Base-by-base conservation (phyloP, 2,113 vertebrate genomes). In the Rhynchomys soricoides region DNA sequence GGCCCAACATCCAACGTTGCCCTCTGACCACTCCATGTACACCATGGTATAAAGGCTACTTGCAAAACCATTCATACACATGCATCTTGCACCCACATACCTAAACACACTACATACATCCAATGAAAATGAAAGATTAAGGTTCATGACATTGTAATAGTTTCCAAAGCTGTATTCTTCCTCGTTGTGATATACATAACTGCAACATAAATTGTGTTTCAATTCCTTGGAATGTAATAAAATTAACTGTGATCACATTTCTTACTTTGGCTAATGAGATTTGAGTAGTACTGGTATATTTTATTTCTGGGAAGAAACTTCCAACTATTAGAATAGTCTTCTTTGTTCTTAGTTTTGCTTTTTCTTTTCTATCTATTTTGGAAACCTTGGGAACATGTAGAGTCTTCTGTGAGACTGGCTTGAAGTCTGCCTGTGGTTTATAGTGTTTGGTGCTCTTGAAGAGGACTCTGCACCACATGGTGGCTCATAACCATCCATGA, bases 141-240 rank as follows among this genome's bases (percentile, higher is more conserved):
- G 2, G 1, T 71, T 57, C 16, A 48, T 73, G 4, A 16, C 19
- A 29, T 40, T 1, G 0, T 68, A 45, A 43, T 29, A 57, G 1
- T 59, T 71, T 57, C 48, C 62, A 91, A 43, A 17, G 2, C n/a
- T 86, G 1, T 43, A 57, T 43, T 40, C 55, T 91, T n/a, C 4
- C 57, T 75, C 81, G 2, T 59, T 70, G 57, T 45, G 79, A 19
- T 5, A 19, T 83, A 48, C 34, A 43, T 2, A 34, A 6, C 37
- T 75, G 34, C 17, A 68, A 78, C 29, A 13, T 86, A 22, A 26
- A 43, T 59, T 37, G 16, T 6, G 59, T 68, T 89, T 16, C 3
- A 64, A 45, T 94, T 93, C 37, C 12, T 19, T 1, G 21, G 1
- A 70, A 13, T 52, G 48, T 74, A 87, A 64, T 75, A 64, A 87